phyloP scores from a whole-genome alignment of 2,888 invertebrate species.

The Acrobeloides nanus region DNA sequence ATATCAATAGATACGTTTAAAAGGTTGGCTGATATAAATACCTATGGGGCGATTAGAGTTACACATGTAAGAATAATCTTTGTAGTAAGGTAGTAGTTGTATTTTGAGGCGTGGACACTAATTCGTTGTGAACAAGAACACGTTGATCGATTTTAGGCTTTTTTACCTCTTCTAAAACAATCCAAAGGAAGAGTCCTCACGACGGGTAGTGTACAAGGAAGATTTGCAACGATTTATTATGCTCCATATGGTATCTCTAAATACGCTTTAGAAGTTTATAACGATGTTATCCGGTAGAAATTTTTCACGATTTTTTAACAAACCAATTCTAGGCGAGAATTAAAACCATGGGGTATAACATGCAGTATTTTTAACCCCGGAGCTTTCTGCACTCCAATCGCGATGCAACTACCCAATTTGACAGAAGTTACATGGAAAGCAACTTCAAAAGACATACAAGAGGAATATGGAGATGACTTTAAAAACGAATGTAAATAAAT shows the following conservation, averaged over 20 bases:
- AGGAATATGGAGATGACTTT: conserved; percentile 49
- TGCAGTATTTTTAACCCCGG: too few relatives aligned
- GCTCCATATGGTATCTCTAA: conserved; percentile 40
- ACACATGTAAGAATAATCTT: conserved; percentile 31
- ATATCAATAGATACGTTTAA: conserved; percentile 71
- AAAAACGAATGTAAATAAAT: conserved; percentile 36
- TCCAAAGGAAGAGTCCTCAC: conserved; percentile 55
- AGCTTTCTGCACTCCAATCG: too few relatives aligned
- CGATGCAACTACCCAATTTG: too few relatives aligned
- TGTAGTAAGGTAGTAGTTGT: too few relatives aligned
- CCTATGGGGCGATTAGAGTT: conserved; percentile 63
- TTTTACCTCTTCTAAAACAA: conserved; percentile 37
- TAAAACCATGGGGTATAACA: too few relatives aligned
- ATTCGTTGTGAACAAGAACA: too few relatives aligned
- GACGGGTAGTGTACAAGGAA: conserved; percentile 55
- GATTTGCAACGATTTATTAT: conserved; percentile 44
- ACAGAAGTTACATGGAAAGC: conserved; percentile 33
- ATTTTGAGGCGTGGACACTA: too few relatives aligned
- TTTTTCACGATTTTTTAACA: too few relatives aligned
- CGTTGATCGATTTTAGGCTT: conserved; percentile 18
- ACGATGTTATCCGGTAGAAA: conserved; percentile 38
- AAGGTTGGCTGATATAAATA: conserved; percentile 66
- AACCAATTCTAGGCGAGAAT: too few relatives aligned
- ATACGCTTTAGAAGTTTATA: conserved; percentile 42
- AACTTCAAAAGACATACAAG: conserved; percentile 25